Percentiles rank a stretch among this genome's conserved stretches.
Evolutionary conservation across 2,888 invertebrate species (phyloP).

Genomic region (Hecatera dysodea): DNA sequence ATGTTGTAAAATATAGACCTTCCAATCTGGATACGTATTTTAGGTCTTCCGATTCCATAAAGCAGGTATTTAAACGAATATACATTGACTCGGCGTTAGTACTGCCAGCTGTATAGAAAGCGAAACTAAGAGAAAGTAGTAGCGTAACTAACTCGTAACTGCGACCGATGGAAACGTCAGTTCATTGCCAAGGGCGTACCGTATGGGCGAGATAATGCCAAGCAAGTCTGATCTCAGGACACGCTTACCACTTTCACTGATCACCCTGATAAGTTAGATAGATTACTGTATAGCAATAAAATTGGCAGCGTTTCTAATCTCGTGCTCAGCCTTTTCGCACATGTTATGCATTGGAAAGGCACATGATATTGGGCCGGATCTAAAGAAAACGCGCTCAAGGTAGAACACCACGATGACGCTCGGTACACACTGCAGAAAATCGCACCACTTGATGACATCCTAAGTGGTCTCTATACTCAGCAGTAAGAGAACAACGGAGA

Average conservation of each 20-base stretch:
- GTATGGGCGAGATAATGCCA: constrained; percentile 34
- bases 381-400: too few relatives aligned
- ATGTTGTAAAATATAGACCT: too few relatives aligned
- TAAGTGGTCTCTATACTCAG: too few relatives aligned
- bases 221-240: constrained; percentile 28
- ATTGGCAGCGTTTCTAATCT: too few relatives aligned
- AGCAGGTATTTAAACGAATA: constrained; percentile 17
- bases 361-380: too few relatives aligned
- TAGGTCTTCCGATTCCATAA: constrained; percentile 10
- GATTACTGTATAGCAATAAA: not conserved
- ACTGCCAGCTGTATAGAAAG: constrained; percentile 63
- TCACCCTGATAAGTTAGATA: constrained; percentile 11
- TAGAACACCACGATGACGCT: too few relatives aligned
- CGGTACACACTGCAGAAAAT: too few relatives aligned
- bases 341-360: too few relatives aligned
- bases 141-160: constrained; percentile 62
- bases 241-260: constrained; percentile 52
- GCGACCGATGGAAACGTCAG: constrained; percentile 45
- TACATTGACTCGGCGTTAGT: constrained; percentile 15
- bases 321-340: too few relatives aligned
- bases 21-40: too few relatives aligned
- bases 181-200: constrained; percentile 68
- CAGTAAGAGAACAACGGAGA: too few relatives aligned
- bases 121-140: constrained; percentile 70
- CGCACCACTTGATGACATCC: too few relatives aligned